A percentile compares a stretch with the other conserved stretches of the same genome.
Evolutionary conservation across 2,888 invertebrate genomes (phyloP).

Genomic region (Ectemnius lituratus): DNA sequence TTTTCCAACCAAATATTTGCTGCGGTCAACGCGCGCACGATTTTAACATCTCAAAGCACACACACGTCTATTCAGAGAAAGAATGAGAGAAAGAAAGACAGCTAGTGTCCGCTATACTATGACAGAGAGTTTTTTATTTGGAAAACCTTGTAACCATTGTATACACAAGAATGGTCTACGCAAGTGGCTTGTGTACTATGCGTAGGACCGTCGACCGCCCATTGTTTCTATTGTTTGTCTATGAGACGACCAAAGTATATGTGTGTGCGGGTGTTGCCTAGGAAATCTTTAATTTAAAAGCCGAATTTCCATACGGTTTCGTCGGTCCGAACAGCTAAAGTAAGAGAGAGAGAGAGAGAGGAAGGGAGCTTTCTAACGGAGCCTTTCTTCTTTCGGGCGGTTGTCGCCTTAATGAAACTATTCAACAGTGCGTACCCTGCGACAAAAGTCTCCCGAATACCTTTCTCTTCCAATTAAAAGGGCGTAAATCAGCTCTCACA

Average conservation of each 20-base stretch:
- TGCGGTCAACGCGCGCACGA: conserved; percentile 48
- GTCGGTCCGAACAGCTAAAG: conserved; percentile 33
- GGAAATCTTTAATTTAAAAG: conserved; percentile 56
- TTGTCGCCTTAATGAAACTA: conserved; percentile 12
- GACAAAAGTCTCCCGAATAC: not conserved
- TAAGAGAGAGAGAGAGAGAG: too few species aligned
- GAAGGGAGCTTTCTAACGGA: conserved; percentile 16
- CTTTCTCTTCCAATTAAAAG: conserved; percentile 2
- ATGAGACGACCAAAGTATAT: conserved; percentile 25
- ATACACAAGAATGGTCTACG: conserved; percentile 56
- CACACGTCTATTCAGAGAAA: conserved; percentile 20
- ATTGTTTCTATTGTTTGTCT: conserved; percentile 64
- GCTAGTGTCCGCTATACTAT: conserved; percentile 19
- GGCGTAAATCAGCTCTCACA: not conserved
- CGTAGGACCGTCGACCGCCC: conserved; percentile 37
- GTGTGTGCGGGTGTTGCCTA: conserved; percentile 23
- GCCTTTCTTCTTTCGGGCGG: not conserved
- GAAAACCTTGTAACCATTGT: conserved; percentile 62
- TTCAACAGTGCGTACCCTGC: conserved; percentile 7
- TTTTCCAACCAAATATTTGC: conserved; percentile 58
- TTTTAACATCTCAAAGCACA: conserved; percentile 63
- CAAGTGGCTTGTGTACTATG: conserved; percentile 41
- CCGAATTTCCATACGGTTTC: conserved; percentile 55
- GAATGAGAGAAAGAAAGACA: too few species aligned
- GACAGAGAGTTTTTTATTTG: conserved; percentile 52